These are phyloP conservation scores for Drosophila punjabiensis DNA, from an alignment of 1,140 invertebrate species.

Conservation along the genomic window DNA sequence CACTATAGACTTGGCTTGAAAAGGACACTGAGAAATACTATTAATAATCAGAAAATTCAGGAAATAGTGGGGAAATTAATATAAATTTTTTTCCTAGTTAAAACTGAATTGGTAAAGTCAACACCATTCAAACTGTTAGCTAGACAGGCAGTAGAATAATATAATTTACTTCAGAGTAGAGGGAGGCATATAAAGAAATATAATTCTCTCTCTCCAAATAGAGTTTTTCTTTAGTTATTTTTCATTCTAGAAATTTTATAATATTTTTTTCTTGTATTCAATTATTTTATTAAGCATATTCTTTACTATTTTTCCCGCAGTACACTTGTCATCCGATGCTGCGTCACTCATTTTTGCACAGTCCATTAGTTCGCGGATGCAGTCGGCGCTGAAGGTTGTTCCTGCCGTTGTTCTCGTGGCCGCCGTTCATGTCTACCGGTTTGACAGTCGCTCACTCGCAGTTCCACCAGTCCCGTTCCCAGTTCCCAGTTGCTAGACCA, in stretches of 20 bases:
- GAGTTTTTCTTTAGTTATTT: neutral
- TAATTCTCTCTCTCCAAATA: neutral
- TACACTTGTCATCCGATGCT: conserved; percentile 57
- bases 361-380: conserved; percentile 81
- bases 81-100: too few relatives aligned
- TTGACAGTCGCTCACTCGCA: conserved; percentile 74
- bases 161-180: neutral
- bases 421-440: conserved; percentile 59
- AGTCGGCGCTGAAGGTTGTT: conserved; percentile 74
- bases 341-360: conserved; percentile 82
- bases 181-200: neutral
- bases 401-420: conserved; percentile 35
- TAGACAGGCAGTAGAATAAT: neutral
- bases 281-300: neutral
- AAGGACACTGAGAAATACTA: neutral
- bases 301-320: neutral
- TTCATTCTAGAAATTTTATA: neutral
- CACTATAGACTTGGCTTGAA: neutral
- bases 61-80: neutral
- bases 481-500: conserved; percentile 18
- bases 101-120: neutral
- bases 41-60: too few relatives aligned
- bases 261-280: too few relatives aligned
- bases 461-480: conserved; percentile 29
- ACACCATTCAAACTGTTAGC: neutral